Conservation (phyloP, 2,113 vertebrate genomes). For the Scopus umbretta region DNA sequence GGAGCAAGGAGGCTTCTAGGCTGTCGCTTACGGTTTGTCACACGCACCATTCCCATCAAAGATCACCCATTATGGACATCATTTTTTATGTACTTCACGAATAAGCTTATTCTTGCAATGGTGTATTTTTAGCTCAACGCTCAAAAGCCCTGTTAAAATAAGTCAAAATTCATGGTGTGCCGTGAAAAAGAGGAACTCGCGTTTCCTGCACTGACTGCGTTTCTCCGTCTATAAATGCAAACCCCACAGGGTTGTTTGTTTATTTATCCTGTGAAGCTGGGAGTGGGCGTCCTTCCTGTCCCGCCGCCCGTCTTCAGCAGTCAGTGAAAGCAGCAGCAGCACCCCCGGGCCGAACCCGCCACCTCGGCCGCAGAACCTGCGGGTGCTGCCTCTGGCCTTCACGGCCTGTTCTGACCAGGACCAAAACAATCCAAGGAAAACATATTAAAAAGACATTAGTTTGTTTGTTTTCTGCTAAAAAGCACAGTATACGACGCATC, state of each 20-base stretch:
- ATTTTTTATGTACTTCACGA: not conserved
- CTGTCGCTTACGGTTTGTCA: not conserved
- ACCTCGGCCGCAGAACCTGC: not conserved
- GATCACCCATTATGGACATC: not conserved
- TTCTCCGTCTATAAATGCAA: not conserved
- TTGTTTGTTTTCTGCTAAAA: not conserved
- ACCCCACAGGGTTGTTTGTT: not conserved
- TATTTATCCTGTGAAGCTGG: not conserved
- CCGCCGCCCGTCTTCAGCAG: not conserved
- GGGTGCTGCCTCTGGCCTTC: not conserved
- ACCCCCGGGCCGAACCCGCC: not conserved
- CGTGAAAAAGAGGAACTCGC: not conserved
- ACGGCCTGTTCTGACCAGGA: not conserved
- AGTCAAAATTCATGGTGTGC: not conserved
- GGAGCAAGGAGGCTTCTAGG: not conserved
- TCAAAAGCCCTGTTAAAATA: not conserved
- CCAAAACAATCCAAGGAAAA: not conserved
- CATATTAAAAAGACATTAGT: not conserved
- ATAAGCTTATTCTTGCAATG: not conserved
- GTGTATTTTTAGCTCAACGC: not conserved
- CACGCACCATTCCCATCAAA: not conserved
- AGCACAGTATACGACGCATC: not conserved
- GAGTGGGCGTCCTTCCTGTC: not conserved
- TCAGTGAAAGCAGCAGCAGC: not conserved
- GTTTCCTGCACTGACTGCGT: not conserved